Base-by-base conservation (phyloP, 2,888 invertebrate genomes). In the Gisinianus flammeolus region DNA sequence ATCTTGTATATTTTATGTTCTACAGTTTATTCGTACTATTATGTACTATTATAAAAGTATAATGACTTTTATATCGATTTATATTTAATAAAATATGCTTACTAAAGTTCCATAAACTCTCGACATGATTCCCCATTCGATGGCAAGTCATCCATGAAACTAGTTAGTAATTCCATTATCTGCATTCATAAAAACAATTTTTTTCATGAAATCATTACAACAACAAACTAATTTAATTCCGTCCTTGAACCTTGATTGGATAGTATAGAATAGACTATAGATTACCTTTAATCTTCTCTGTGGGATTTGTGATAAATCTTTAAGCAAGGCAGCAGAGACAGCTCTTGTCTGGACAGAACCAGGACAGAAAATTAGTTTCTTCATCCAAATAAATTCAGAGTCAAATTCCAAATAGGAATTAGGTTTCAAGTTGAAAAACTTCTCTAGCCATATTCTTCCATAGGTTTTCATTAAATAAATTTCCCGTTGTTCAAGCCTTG, bases 71-170 rank as follows among this genome's bases (percentile, higher is more conserved):
- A n/a, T n/a, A n/a, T n/a, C n/a, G n/a, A n/a, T n/a, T n/a, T n/a
- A n/a, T n/a, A n/a, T n/a, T n/a, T n/a, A n/a, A n/a, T n/a, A n/a
- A n/a, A n/a, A n/a, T n/a, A n/a, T n/a, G n/a, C n/a, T n/a, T n/a
- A 10, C 8, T 44, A 64, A 0, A 98, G 89, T 22, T 92, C 90
- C 79, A 98, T 89, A 87, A 95, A 98, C 87, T 98, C 97, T 5
- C 94, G 93, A 81, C 96, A 94, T 75, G 94, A 94, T 87, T 98
- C 97, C 0, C 97, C 97, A 0, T 95, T 94, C 2, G 90, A 89
- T 0, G 94, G 93, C 3, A 98, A 90, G 86, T 96, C 93, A 58
- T 94, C 93, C 80, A 98, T 88, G 87, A 94, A 98, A 85, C 93
- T 92, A 0, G 97, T 97, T 62, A 98, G 88, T 84, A 98, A 88